Evolutionary conservation across 2,113 vertebrate species (phyloP).

Genomic region (Spermophilus dauricus): DNA sequence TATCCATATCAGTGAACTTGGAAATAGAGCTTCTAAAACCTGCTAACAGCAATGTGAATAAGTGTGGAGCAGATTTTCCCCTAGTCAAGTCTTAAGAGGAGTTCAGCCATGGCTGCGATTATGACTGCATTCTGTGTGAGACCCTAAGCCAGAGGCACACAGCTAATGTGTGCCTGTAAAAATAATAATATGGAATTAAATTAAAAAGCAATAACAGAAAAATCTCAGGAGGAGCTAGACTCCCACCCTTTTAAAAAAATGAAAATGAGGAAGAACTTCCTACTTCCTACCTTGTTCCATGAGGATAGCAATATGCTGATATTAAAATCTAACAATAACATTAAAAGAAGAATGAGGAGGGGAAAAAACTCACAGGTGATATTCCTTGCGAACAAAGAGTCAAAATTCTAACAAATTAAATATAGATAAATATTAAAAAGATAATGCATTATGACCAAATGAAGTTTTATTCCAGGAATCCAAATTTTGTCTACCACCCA

Average conservation of each 20-base stretch:
- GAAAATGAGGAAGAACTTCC: neutral
- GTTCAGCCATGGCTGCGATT: neutral
- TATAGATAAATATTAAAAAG: constrained; percentile 27
- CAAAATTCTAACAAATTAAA: constrained; percentile 23
- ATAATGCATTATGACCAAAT: constrained; percentile 7
- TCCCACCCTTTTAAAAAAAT: neutral
- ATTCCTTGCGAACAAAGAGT: neutral
- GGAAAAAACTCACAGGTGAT: neutral
- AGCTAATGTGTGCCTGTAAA: neutral
- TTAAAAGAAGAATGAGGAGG: neutral
- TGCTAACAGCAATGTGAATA: neutral
- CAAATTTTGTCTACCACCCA: neutral
- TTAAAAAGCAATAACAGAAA: constrained; percentile 53
- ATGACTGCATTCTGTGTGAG: neutral
- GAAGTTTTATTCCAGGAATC: neutral
- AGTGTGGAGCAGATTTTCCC: neutral
- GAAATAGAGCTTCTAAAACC: neutral
- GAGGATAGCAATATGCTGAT: neutral
- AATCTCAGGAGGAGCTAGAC: neutral
- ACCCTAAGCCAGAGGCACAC: neutral
- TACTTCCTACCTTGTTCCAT: neutral
- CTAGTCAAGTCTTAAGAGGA: neutral
- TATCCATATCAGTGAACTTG: neutral
- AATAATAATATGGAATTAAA: constrained; percentile 53
- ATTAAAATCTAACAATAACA: constrained; percentile 16